Evolutionary conservation across 1,140 invertebrate species (phyloP).

Genomic region (Papilio helenus): DNA sequence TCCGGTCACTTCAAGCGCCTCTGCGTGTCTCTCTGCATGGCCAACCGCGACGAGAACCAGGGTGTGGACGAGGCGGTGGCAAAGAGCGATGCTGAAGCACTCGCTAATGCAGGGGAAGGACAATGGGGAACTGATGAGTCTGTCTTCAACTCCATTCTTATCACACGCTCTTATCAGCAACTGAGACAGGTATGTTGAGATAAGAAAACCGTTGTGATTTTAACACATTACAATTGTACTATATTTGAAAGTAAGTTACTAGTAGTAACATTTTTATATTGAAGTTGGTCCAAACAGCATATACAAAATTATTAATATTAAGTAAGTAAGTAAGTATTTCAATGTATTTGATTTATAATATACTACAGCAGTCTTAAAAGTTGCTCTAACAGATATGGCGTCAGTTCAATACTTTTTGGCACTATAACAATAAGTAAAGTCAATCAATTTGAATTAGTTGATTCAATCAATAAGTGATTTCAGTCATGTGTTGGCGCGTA

Average conservation of each 20-base stretch:
- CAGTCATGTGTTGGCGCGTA: not conserved
- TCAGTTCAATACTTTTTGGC: not conserved
- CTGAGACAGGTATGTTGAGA: constrained; percentile 84
- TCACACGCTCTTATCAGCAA: constrained; percentile 91
- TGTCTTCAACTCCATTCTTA: constrained; percentile 91
- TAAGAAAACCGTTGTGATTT: no score
- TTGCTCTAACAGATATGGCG: not conserved
- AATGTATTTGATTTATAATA: no score
- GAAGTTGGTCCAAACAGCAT: no score
- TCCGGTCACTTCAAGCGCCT: constrained; percentile 96
- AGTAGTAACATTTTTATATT: no score
- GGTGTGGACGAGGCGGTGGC: constrained; percentile 87
- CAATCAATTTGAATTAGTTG: not conserved
- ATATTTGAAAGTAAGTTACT: no score
- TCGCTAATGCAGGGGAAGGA: constrained; percentile 89
- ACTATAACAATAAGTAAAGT: not conserved
- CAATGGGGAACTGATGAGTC: constrained; percentile 95
- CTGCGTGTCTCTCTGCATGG: constrained; percentile 92
- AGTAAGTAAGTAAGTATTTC: no score
- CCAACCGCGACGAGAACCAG: constrained; percentile 91
- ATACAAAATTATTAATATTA: no score
- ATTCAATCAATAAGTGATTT: constrained; percentile 26
- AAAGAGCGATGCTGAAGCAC: constrained; percentile 87
- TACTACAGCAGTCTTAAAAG: not conserved
- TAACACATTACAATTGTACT: no score